Base-by-base conservation (phyloP, 2,797 vertebrate species). In the Cirrhinus mrigala region DNA sequence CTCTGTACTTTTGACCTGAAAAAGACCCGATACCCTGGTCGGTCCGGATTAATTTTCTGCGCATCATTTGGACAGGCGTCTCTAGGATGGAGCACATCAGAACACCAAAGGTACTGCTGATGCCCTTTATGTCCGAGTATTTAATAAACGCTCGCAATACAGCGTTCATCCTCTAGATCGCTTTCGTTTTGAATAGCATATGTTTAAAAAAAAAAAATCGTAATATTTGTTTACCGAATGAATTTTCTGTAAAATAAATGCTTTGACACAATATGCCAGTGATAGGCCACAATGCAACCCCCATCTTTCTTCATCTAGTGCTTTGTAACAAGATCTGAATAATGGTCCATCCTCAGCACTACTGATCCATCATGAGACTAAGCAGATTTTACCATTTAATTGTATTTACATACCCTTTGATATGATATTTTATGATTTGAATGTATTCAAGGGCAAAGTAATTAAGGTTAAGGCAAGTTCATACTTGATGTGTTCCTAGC, bases 41-140 rank as follows among this genome's bases (percentile, higher is more conserved):
- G 74, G 9, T 85, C 70, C 33, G 78, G 73, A 82, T 82, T 79
- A n/a, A 87, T 85, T 84, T 54, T 62, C 76, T 81, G 76, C 85
- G 79, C 82, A 88, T 84, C 83, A 83, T 85, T 83, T 88, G 86
- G 68, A 82, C 86, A 54, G 60, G 54, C 64, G 69, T 66, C 80
- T 82, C 27, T 56, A 89, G 85, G 85, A 91, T 91, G 90, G 90
- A 91, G 71, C 85, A 91, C 88, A 89, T 91, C 85, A 85, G 88
- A 83, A 91, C 90, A 62, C 90, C 90, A 2, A 91, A 91, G 90
- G 90, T 91, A 88, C 69, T 29, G 44, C 76, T 86, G 50, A 33
- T 70, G n/a, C 50, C 44, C 7, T 62, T 62, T 40, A 40, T 70
- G 52, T 52, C 1, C 80, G 18, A 22, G 18, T 50, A 3, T 29